Evolutionary conservation across 1,140 invertebrate species (phyloP).

Genomic region (Drosophila tani): DNA sequence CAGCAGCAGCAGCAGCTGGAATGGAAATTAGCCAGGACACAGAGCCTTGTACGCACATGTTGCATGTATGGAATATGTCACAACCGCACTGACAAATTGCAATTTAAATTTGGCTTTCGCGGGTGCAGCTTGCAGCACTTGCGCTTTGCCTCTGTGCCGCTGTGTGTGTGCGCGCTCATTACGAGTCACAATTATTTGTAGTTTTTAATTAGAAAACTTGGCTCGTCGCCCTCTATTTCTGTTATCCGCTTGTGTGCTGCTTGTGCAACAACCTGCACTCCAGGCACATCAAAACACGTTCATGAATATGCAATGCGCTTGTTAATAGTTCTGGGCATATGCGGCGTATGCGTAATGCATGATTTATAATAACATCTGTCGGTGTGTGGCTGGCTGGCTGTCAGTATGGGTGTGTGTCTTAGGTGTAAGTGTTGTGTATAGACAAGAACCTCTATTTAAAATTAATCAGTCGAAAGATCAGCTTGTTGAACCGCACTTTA

Average conservation of each 20-base stretch:
- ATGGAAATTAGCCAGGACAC: slow-evolving; percentile 69
- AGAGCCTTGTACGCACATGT: slow-evolving; percentile 36
- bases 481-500: slow-evolving; percentile 29
- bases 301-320: slow-evolving; percentile 73
- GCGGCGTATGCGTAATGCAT: slow-evolving; percentile 67
- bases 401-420: not conserved
- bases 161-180: slow-evolving; percentile 55
- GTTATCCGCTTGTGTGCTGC: slow-evolving; percentile 3
- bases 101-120: slow-evolving; percentile 81
- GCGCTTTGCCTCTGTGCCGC: slow-evolving; percentile 3
- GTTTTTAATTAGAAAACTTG: slow-evolving; percentile 81
- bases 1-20: slow-evolving; percentile 17
- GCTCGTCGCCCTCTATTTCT: slow-evolving; percentile 31
- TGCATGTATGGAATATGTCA: slow-evolving; percentile 26
- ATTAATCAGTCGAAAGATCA: slow-evolving; percentile 27
- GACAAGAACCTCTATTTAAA: slow-evolving; percentile 11
- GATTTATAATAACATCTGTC: slow-evolving; percentile 28
- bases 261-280: slow-evolving; percentile 49
- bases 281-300: slow-evolving; percentile 47
- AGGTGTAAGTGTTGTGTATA: slow-evolving; percentile 2
- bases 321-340: slow-evolving; percentile 70
- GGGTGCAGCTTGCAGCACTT: slow-evolving; percentile 29
- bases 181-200: slow-evolving; percentile 76
- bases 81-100: slow-evolving; percentile 73
- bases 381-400: not conserved